phyloP scores from a whole-genome alignment of 1,140 invertebrate species.

The Sesamia nonagrioides region DNA sequence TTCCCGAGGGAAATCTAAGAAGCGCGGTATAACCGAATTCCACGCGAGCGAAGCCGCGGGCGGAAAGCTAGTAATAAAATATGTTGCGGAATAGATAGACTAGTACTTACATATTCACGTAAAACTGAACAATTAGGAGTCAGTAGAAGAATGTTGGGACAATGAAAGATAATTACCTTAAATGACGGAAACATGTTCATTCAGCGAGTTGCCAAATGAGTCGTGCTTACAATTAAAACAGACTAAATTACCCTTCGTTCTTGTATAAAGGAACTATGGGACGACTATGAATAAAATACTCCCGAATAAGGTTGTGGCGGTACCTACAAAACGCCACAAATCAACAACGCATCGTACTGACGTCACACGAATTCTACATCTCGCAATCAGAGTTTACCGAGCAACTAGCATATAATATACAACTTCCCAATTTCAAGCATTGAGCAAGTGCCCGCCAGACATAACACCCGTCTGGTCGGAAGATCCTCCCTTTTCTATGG shows the following conservation, averaged over 20 bases:
- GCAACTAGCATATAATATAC: too few relatives aligned
- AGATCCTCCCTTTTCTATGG: too few relatives aligned
- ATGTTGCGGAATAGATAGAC: not conserved
- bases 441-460: too few relatives aligned
- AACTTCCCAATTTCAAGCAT: too few relatives aligned
- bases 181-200: slow-evolving; percentile 31
- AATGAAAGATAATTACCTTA: slow-evolving; percentile 28
- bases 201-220: slow-evolving; percentile 22
- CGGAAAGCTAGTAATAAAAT: not conserved
- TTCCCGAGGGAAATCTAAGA: too few relatives aligned
- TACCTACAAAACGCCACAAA: too few relatives aligned
- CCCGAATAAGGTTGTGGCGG: not conserved
- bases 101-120: slow-evolving; percentile 5
- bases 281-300: not conserved
- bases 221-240: slow-evolving; percentile 34
- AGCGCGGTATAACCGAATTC: too few relatives aligned
- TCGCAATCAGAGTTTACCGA: too few relatives aligned
- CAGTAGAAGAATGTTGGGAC: slow-evolving; percentile 24
- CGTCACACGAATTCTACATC: too few relatives aligned
- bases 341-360: too few relatives aligned
- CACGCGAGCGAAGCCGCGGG: too few relatives aligned
- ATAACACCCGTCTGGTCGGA: too few relatives aligned
- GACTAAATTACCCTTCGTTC: slow-evolving; percentile 14
- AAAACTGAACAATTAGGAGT: slow-evolving; percentile 26
- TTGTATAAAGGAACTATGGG: not conserved